phyloP scores from a whole-genome alignment of 1,140 invertebrate genomes.

The Drosophila takahashii region DNA sequence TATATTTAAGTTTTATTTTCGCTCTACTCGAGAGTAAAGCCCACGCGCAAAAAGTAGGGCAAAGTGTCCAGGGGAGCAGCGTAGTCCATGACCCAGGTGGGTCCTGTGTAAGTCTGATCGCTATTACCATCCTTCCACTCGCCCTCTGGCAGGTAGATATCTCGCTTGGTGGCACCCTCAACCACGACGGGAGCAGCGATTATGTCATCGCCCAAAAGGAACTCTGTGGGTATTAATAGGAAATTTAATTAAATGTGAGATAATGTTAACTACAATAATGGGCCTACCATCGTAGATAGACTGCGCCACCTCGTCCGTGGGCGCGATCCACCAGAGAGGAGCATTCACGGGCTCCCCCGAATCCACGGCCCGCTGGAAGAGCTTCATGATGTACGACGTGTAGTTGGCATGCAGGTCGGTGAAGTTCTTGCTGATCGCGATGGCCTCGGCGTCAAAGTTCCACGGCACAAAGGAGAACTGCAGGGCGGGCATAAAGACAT shows the following conservation, averaged over 20 bases:
- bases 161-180: conserved; percentile 87
- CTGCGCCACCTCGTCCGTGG: conserved; percentile 88
- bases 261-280: background rate
- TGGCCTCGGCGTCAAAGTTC: conserved; percentile 91
- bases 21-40: conserved; percentile 42
- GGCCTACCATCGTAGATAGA: conserved; percentile 88
- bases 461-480: conserved; percentile 96
- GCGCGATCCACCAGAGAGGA: conserved; percentile 97
- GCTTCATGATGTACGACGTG: conserved; percentile 87
- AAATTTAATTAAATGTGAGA: background rate
- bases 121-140: conserved; percentile 88
- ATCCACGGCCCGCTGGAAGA: conserved; percentile 87
- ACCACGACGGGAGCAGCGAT: conserved; percentile 93
- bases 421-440: conserved; percentile 88
- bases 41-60: conserved; percentile 87
- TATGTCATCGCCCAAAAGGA: conserved; percentile 92
- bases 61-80: conserved; percentile 88
- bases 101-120: conserved; percentile 86
- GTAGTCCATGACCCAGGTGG: conserved; percentile 88
- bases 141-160: conserved; percentile 92
- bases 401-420: conserved; percentile 90
- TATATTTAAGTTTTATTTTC: background rate
- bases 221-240: conserved; percentile 87
- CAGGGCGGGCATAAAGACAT: conserved; percentile 93
- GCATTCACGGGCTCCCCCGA: conserved; percentile 91